Conservation (phyloP, 2,113 vertebrate genomes). For the Baryphthengus martii region DNA sequence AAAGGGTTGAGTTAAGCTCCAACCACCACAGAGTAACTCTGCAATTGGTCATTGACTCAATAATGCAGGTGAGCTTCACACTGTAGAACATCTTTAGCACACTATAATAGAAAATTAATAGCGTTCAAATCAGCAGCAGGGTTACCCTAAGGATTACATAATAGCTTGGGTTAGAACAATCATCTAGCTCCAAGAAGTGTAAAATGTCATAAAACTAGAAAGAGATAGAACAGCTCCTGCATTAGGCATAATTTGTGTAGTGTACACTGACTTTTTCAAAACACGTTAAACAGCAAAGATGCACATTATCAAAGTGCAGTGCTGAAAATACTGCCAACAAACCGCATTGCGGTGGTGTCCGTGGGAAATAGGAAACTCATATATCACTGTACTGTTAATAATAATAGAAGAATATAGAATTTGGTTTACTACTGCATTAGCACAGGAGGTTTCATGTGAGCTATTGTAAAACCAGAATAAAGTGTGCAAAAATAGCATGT, state of each 20-base stretch:
- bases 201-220: conserved; percentile 77
- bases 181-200: conserved; percentile 78
- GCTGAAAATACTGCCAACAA: conserved; percentile 43
- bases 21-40: conserved; percentile 81
- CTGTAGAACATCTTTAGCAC: conserved; percentile 89
- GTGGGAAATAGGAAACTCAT: conserved; percentile 26
- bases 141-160: conserved; percentile 90
- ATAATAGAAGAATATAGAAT: neutral
- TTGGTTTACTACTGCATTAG: neutral
- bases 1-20: conserved; percentile 87
- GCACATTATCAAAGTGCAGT: neutral
- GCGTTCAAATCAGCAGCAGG: conserved; percentile 88
- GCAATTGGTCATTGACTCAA: conserved; percentile 91
- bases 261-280: conserved; percentile 27
- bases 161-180: conserved; percentile 88
- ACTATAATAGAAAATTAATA: conserved; percentile 97
- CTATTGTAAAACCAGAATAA: neutral
- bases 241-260: conserved; percentile 57
- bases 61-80: conserved; percentile 89
- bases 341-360: conserved; percentile 43
- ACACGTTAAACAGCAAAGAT: conserved; percentile 38
- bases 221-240: conserved; percentile 34
- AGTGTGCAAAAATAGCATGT: neutral
- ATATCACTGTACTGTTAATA: conserved; percentile 6
- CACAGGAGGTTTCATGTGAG: neutral